Base-by-base conservation (phyloP, 2,888 invertebrate genomes). In the Calliopum simillimum region DNA sequence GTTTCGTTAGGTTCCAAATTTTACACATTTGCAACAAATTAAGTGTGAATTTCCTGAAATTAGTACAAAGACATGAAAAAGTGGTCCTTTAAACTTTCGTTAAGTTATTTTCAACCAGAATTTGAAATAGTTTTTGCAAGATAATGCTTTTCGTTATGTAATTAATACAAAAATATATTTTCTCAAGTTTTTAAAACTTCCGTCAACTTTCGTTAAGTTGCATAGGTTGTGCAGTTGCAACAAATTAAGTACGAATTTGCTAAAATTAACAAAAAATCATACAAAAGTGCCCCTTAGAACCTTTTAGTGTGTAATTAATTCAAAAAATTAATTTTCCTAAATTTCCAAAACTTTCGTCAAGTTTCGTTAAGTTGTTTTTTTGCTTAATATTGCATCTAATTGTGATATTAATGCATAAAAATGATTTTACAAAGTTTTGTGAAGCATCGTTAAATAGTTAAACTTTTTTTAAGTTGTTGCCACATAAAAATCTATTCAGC, bases 1-100 rank as follows among this genome's bases (percentile, higher is more conserved):
- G 33, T 47, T 68, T 68, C 68, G 49, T 68, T 59, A 59, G 47
- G 49, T 41, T 47, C 19, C n/a, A 8, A 53, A 19, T 33, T 33
- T 33, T 33, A 8, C 33, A 49, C n/a, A 49, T 8, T 8, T 49
- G 6, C 6, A 6, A 4, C 49, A n/a, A 49, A 49, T n/a, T 6
- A 49, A 49, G 16, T n/a, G 16, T n/a, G n/a, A n/a, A n/a, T n/a
- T n/a, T n/a, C n/a, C n/a, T n/a, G 5, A 16, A 49, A 49, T n/a
- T 49, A n/a, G 5, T 5, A 49, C 16, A 5, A 3, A 3, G 5
- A 5, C 12, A 11, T 53, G n/a, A 4, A 4, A 4, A 33, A 4
- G 1, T 53, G 19, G 3, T 21, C 33, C 13, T 4, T 6, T 33
- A 23, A 23, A 14, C 25, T 59, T 59, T 59, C 59, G 43, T 59